A percentile compares a stretch with the other conserved stretches of the same genome.
phyloP scores from a whole-genome alignment of 2,113 vertebrate genomes.

The Cochlearius cochlearius region DNA sequence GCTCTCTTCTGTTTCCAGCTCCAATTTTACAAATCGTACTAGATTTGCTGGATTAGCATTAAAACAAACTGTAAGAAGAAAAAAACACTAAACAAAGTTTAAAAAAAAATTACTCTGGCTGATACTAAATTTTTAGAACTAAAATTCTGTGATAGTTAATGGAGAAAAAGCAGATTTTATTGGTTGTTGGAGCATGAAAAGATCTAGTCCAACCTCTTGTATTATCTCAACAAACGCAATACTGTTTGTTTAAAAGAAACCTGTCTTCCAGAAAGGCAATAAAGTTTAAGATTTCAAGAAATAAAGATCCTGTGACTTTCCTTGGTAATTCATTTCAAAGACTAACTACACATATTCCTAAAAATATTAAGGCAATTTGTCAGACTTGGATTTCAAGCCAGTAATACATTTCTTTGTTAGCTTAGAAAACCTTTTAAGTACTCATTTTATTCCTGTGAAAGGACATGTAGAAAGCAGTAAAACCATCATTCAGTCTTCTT shows the following conservation, averaged over 20 bases:
- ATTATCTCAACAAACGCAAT: background rate
- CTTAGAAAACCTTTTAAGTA: background rate
- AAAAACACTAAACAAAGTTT: background rate
- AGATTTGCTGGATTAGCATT: background rate
- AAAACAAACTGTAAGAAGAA: background rate
- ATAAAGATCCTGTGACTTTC: background rate
- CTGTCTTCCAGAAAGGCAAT: background rate
- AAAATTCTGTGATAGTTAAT: background rate
- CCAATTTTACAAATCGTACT: background rate
- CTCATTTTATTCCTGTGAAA: background rate
- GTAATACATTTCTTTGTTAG: background rate
- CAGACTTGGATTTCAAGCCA: background rate
- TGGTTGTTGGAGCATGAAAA: background rate
- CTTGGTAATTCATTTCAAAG: background rate
- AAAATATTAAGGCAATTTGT: constrained; percentile 1
- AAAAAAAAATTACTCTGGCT: background rate
- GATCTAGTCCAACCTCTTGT: background rate
- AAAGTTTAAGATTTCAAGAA: background rate
- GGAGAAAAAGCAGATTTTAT: background rate
- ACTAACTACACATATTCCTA: background rate
- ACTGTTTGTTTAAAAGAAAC: background rate
- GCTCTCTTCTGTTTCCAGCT: background rate
- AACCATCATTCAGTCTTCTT: background rate
- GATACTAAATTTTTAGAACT: background rate
- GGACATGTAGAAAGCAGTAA: background rate